A percentile compares a stretch with the other conserved stretches of the same genome.
Conservation (phyloP, 2,888 invertebrate species). For the Hemicrepidius hirtus region DNA sequence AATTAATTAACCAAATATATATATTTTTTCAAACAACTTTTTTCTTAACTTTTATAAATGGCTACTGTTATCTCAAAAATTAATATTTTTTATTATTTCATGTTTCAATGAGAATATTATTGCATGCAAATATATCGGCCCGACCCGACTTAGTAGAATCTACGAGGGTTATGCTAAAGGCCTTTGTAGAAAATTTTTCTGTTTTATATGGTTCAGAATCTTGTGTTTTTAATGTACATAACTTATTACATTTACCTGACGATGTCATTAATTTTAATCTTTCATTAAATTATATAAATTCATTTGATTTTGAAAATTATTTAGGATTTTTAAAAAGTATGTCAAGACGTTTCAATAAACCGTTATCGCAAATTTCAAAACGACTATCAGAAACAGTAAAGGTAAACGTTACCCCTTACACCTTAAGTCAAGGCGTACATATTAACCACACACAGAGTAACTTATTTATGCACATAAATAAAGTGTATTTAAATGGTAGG, state of each 20-base stretch:
- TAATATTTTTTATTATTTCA: slow-evolving; percentile 5
- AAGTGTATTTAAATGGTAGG: too few species aligned
- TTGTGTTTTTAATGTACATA: slow-evolving; percentile 9
- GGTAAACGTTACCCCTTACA: too few species aligned
- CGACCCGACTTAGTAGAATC: too few species aligned
- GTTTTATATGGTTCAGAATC: neutral
- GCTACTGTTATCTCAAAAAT: too few species aligned
- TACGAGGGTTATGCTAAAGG: neutral
- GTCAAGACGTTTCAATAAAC: slow-evolving; percentile 1
- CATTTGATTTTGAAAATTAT: neutral
- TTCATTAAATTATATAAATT: neutral
- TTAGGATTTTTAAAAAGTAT: neutral
- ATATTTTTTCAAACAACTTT: too few species aligned
- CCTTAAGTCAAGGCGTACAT: too few species aligned
- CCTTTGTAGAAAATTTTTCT: neutral
- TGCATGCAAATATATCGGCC: neutral
- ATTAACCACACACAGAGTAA: too few species aligned
- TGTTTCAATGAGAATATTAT: neutral
- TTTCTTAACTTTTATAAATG: too few species aligned
- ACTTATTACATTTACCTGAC: slow-evolving; percentile 4
- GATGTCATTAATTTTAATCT: neutral
- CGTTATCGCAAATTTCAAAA: slow-evolving; percentile 11
- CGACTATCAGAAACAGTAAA: slow-evolving; percentile 9
- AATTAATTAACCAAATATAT: too few species aligned
- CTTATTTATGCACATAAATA: too few species aligned